Evolutionary conservation across 2,888 invertebrate species (phyloP).

Genomic region (Idaea biselata): DNA sequence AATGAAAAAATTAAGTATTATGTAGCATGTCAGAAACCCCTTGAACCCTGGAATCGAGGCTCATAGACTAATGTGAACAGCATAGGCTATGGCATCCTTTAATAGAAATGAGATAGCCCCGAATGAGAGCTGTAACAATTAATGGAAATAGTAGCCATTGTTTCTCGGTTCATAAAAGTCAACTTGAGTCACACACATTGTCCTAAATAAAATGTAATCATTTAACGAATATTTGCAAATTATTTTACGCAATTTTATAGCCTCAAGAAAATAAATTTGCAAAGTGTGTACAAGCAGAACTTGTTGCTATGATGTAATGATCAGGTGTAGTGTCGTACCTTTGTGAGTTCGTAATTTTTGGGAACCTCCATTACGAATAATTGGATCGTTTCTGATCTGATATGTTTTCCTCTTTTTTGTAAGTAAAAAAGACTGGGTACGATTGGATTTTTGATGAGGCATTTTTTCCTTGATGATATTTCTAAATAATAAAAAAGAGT

Average conservation of each 20-base stretch:
- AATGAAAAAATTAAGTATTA: no score
- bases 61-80: no score
- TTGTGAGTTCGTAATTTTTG: neutral
- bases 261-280: neutral
- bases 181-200: neutral
- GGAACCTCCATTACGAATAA: neutral
- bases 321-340: neutral
- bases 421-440: no score
- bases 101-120: no score
- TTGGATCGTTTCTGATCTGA: neutral
- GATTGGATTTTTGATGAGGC: no score
- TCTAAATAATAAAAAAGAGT: no score
- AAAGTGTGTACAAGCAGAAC: neutral
- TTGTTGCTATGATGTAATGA: neutral
- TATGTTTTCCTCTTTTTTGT: neutral
- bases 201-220: neutral
- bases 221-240: neutral
- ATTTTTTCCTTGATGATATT: no score
- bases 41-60: no score
- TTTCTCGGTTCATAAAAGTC: neutral
- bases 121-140: neutral
- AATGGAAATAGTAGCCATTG: neutral
- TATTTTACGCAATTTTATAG: neutral
- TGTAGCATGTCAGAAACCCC: no score
- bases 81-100: no score